A percentile compares a stretch with the other conserved stretches of the same genome.
phyloP scores from a whole-genome alignment of 2,797 vertebrate genomes.

The Pipistrellus kuhlii region DNA sequence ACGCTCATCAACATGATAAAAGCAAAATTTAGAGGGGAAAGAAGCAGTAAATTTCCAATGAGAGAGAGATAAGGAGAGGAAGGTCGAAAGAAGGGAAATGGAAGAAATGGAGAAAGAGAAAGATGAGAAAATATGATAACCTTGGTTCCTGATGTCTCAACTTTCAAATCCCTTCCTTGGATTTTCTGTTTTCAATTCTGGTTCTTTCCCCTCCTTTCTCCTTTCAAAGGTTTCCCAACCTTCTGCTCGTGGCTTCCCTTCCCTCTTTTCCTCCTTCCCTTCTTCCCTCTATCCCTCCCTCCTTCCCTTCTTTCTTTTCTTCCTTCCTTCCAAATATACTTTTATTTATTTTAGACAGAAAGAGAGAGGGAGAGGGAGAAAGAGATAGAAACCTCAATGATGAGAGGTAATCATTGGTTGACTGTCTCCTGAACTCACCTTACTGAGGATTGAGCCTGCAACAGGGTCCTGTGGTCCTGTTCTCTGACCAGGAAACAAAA shows the following conservation, averaged over 20 bases:
- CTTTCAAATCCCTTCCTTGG: neutral
- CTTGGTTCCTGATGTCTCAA: neutral
- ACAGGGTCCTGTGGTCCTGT: no score
- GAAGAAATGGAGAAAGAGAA: neutral
- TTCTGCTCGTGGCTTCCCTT: neutral
- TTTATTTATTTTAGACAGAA: no score
- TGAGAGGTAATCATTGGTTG: no score
- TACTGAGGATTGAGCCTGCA: no score
- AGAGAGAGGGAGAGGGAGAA: no score
- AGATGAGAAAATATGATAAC: neutral
- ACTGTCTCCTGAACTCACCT: no score
- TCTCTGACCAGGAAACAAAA: no score
- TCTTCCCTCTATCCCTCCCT: no score
- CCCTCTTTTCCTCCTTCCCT: no score
- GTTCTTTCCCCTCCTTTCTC: neutral
- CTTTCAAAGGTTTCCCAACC: neutral
- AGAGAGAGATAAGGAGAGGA: neutral
- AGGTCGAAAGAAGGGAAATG: neutral
- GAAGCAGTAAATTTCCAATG: neutral
- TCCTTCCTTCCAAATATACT: no score
- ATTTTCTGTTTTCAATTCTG: neutral
- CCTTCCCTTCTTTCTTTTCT: no score
- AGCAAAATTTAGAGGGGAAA: neutral
- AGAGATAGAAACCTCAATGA: no score
- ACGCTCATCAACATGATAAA: neutral